A percentile compares a stretch with the other conserved stretches of the same genome.
Conservation (phyloP, 2,797 vertebrate genomes). For the Acrocephalus scirpaceus region DNA sequence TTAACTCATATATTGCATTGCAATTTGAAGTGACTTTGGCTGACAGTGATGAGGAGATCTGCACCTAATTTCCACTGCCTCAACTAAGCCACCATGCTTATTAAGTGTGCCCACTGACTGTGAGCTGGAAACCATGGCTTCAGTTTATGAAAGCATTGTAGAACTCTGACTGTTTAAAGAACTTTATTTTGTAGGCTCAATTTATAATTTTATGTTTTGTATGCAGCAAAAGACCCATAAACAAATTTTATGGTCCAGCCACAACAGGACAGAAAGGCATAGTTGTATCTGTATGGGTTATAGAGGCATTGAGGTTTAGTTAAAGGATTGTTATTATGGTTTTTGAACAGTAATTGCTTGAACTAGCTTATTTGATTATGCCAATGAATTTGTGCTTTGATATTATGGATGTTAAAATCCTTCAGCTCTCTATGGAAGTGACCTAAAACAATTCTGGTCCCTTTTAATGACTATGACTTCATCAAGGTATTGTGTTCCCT, state of each 20-base stretch:
- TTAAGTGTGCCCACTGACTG: background rate
- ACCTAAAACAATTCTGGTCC: constrained; percentile 19
- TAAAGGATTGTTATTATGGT: background rate
- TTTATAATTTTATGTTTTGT: background rate
- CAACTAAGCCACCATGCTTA: background rate
- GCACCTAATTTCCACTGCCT: background rate
- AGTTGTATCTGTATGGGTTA: background rate
- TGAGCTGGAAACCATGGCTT: background rate
- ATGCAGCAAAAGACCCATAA: background rate
- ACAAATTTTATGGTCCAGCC: background rate
- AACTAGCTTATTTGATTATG: constrained; percentile 26
- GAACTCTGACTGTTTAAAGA: background rate
- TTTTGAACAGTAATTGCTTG: constrained; percentile 44
- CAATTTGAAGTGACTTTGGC: background rate
- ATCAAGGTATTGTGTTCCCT: background rate
- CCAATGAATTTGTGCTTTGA: constrained; percentile 44
- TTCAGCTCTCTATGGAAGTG: background rate
- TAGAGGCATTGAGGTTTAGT: background rate
- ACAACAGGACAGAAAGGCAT: background rate
- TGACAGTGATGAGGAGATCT: background rate
- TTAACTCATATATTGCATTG: background rate
- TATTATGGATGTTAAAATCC: constrained; percentile 17
- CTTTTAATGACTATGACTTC: constrained; percentile 23
- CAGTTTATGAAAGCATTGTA: background rate
- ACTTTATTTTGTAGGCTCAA: background rate